Conservation (phyloP, 2,888 invertebrate genomes). For the Quadriops clusia region DNA sequence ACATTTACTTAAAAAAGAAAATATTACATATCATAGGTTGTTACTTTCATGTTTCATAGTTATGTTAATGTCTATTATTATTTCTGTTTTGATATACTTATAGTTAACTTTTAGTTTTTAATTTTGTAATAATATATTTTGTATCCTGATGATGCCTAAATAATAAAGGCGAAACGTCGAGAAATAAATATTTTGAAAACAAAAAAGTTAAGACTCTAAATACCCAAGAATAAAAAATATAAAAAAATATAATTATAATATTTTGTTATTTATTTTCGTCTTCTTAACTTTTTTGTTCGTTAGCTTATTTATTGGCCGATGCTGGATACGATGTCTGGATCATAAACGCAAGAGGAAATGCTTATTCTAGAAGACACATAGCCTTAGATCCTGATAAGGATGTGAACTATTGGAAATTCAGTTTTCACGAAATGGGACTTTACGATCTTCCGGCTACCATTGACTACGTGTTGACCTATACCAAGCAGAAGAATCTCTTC, state of each 20-base stretch:
- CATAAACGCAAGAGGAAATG: slow-evolving; percentile 48
- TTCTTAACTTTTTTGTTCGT: slow-evolving; percentile 11
- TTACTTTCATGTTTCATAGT: background rate
- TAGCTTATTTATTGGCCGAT: slow-evolving; percentile 30
- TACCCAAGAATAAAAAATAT: no score
- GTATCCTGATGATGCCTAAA: no score
- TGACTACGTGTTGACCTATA: slow-evolving; percentile 42
- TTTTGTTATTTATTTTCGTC: no score
- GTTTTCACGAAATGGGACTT: slow-evolving; percentile 51
- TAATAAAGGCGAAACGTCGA: no score
- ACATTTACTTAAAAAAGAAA: no score
- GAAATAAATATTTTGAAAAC: no score
- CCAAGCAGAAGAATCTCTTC: slow-evolving; percentile 38
- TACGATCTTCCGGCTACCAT: slow-evolving; percentile 51
- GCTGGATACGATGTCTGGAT: slow-evolving; percentile 45
- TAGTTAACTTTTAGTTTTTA: no score
- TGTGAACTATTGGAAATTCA: slow-evolving; percentile 46
- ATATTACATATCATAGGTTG: no score
- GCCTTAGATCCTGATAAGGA: slow-evolving; percentile 32
- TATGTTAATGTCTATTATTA: slow-evolving; percentile 4
- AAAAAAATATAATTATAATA: background rate
- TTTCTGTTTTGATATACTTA: no score
- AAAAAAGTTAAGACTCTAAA: no score
- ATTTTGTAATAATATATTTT: no score
- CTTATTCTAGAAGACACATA: slow-evolving; percentile 42